phyloP scores from a whole-genome alignment of 2,113 vertebrate species.

The Mesocricetus auratus region DNA sequence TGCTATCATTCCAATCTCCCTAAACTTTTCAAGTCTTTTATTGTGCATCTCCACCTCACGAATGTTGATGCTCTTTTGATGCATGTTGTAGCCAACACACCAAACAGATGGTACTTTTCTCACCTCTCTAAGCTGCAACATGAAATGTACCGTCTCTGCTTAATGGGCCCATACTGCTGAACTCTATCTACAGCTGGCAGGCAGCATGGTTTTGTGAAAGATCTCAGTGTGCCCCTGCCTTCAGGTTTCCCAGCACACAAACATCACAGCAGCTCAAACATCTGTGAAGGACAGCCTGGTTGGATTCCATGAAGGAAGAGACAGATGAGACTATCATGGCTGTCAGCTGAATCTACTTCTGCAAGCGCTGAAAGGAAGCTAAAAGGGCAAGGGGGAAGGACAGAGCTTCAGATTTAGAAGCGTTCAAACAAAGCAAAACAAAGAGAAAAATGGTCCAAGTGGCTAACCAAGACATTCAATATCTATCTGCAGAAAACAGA shows the following conservation, averaged over 20 bases:
- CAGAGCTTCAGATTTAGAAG: background rate
- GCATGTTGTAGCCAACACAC: background rate
- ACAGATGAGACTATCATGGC: background rate
- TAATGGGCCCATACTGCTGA: background rate
- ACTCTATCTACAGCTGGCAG: background rate
- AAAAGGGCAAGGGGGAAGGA: background rate
- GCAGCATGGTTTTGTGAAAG: background rate
- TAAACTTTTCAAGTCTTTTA: background rate
- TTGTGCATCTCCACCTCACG: background rate
- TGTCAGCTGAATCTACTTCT: background rate
- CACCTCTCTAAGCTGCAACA: background rate
- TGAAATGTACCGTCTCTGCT: background rate
- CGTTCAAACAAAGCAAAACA: no score
- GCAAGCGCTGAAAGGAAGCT: background rate
- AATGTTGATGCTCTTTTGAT: background rate
- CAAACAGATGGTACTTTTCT: background rate
- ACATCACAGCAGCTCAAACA: background rate
- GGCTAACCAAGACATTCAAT: background rate
- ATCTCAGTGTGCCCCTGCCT: background rate
- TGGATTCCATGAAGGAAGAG: background rate
- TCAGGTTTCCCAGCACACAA: background rate
- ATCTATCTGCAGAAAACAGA: background rate
- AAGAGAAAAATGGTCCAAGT: background rate
- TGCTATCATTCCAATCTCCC: background rate
- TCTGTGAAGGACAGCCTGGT: background rate